Percentiles rank a stretch among this genome's conserved stretches.
These are phyloP conservation scores for Diplogasteroides magnus DNA, from an alignment of 1,140 invertebrate genomes.

Conservation along the genomic window DNA sequence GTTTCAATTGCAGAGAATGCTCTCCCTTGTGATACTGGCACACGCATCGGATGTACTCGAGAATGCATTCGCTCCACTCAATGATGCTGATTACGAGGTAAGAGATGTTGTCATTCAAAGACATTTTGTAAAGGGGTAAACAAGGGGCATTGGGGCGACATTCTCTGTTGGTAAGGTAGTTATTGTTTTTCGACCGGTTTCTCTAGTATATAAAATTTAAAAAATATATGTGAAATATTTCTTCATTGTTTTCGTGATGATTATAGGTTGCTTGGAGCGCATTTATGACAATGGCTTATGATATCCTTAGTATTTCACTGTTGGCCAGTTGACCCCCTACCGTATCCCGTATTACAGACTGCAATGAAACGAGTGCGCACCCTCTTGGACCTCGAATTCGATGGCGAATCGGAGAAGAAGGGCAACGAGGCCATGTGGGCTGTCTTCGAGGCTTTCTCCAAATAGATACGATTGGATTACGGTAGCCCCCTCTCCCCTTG, in stretches of 20 bases:
- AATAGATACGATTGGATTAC: too few species aligned
- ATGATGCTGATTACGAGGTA: slow-evolving; percentile 45
- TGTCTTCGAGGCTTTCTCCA: slow-evolving; percentile 93
- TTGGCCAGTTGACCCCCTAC: too few species aligned
- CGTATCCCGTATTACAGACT: too few species aligned
- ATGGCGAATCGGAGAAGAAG: slow-evolving; percentile 59
- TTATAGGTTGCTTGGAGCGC: slow-evolving; percentile 4
- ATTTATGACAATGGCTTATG: too few species aligned
- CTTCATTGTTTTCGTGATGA: not conserved
- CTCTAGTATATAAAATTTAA: too few species aligned
- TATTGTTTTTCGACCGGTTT: slow-evolving; percentile 7
- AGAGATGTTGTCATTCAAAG: not conserved
- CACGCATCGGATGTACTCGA: slow-evolving; percentile 97
- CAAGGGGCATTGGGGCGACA: slow-evolving; percentile 1
- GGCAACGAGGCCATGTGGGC: slow-evolving; percentile 86
- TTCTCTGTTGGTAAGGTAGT: not conserved
- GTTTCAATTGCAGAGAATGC: slow-evolving; percentile 66
- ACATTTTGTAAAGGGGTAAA: slow-evolving; percentile 8
- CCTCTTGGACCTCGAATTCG: slow-evolving; percentile 90
- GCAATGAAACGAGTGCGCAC: slow-evolving; percentile 92
- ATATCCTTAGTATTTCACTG: too few species aligned
- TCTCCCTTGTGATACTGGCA: slow-evolving; percentile 86
- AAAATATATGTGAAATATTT: too few species aligned
- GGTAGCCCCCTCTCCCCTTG: too few species aligned
- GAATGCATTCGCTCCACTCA: slow-evolving; percentile 97